Evolutionary conservation across 2,888 invertebrate species (phyloP).

Genomic region (Raillietiella orientalis): DNA sequence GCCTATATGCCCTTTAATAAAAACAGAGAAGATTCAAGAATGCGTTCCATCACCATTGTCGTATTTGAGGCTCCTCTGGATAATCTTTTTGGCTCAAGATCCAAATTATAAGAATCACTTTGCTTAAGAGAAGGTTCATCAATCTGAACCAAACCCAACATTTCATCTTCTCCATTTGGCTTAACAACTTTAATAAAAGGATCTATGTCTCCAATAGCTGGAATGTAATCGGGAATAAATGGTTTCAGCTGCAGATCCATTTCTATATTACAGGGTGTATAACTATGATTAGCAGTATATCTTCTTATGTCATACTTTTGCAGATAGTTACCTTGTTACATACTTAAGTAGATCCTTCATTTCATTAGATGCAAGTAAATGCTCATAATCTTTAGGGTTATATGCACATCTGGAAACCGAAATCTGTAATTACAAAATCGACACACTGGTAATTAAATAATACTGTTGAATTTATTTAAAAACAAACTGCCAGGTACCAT

Average conservation of each 20-base stretch:
- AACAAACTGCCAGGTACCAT: too few species aligned
- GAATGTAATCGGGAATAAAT: constrained; percentile 85
- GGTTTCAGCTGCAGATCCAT: constrained; percentile 65
- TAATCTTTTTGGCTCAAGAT: constrained; percentile 46
- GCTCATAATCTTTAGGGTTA: constrained; percentile 49
- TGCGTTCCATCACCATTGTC: constrained; percentile 14
- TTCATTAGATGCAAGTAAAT: constrained; percentile 44
- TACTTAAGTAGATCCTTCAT: constrained; percentile 74
- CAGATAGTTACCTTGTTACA: constrained; percentile 35
- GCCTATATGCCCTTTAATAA: constrained; percentile 15
- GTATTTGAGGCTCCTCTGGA: constrained; percentile 31
- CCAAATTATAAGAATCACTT: constrained; percentile 75
- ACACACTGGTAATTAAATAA: too few species aligned
- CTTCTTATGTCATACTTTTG: neutral
- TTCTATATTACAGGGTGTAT: constrained; percentile 68
- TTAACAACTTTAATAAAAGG: constrained; percentile 51
- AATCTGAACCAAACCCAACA: constrained; percentile 37
- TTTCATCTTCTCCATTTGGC: constrained; percentile 14
- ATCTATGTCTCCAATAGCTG: constrained; percentile 93
- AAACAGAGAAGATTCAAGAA: constrained; percentile 1
- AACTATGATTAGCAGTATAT: constrained; percentile 21
- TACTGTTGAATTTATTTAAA: too few species aligned
- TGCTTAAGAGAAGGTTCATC: constrained; percentile 89
- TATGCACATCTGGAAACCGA: too few species aligned
- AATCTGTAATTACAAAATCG: too few species aligned